Evolutionary conservation across 2,113 vertebrate species (phyloP).

Genomic region (Thalassarche chlororhynchos): DNA sequence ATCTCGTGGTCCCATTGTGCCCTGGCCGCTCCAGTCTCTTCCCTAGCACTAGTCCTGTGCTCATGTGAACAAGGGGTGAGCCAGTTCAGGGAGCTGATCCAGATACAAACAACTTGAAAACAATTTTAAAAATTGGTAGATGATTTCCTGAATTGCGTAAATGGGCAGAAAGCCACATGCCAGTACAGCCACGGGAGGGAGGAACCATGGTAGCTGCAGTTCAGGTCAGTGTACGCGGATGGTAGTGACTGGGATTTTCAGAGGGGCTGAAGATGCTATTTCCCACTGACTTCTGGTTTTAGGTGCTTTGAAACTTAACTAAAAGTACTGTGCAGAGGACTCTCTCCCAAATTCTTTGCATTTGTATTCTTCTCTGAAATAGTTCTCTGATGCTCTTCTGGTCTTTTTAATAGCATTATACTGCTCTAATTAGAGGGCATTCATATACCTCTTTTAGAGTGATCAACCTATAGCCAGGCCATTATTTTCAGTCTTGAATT

Average conservation of each 20-base stretch:
- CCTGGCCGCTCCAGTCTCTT: rapidly evolving
- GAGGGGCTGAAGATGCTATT: background rate
- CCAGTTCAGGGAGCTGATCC: background rate
- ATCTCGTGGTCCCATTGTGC: background rate
- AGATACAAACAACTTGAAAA: background rate
- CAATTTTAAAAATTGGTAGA: background rate
- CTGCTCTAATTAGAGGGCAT: background rate
- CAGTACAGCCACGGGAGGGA: background rate
- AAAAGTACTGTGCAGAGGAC: background rate
- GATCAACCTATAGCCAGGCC: background rate
- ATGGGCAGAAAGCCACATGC: background rate
- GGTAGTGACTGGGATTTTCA: background rate
- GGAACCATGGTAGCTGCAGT: rapidly evolving
- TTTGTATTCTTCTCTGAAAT: background rate
- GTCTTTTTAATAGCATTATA: background rate
- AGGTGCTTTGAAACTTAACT: background rate
- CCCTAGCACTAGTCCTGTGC: background rate
- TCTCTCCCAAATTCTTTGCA: background rate
- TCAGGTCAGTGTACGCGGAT: rapidly evolving
- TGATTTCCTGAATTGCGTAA: background rate
- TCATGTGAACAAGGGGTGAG: background rate
- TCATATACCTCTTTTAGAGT: background rate
- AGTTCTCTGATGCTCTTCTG: background rate
- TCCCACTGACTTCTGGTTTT: background rate
- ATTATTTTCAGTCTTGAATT: background rate